Evolutionary conservation across 2,797 vertebrate species (phyloP), one percentile per base, ranked within the genome.

Genomic region (Perodicticus potto): DNA sequence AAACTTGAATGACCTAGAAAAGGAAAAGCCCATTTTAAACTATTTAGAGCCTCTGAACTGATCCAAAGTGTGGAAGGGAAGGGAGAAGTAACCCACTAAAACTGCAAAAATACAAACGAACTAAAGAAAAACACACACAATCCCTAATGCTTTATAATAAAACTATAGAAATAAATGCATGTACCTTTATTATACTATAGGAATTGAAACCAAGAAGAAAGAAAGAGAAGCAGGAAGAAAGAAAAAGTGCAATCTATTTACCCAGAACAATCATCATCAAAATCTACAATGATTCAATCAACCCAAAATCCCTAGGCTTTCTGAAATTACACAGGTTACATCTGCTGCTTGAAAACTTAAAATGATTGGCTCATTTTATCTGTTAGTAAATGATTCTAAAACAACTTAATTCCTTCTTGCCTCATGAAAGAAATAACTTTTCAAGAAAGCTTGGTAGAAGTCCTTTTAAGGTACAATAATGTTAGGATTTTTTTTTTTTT

Each of bases 1-100:
- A 55, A 93, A 91, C 29, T 27, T 91, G 17, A 73, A 81, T 84
- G 76, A 93, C 27, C 32, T 80, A 96, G 34, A 93, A 94, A 94
- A 96, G 12, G 40, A 73, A 89, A n/a, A 94, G 29, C 40, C 61
- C 55, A 67, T 74, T 96, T 90, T 74, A 84, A 96, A 78, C 93
- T 76, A 95, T 77, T 45, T 63, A 90, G 89, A 96, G 76, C 85
- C 94, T 97, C 82, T 95, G 94, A 91, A 81, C 83, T 90, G 86
- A 89, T 88, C 93, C 95, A 93, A 78, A 57, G 23, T 84, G 70
- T 89, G 29, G 72, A 92, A 96, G 85, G 55, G 84, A 94, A 72
- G 32, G 78, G 83, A 88, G 40, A 80, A 85, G 29, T 32, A 67
- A 40, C 45, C 59, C 76, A 85, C 81, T 91, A 92, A 93, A 94